These are phyloP conservation scores for Aviceda subcristata DNA, from an alignment of 2,113 vertebrate species.

Conservation along the genomic window DNA sequence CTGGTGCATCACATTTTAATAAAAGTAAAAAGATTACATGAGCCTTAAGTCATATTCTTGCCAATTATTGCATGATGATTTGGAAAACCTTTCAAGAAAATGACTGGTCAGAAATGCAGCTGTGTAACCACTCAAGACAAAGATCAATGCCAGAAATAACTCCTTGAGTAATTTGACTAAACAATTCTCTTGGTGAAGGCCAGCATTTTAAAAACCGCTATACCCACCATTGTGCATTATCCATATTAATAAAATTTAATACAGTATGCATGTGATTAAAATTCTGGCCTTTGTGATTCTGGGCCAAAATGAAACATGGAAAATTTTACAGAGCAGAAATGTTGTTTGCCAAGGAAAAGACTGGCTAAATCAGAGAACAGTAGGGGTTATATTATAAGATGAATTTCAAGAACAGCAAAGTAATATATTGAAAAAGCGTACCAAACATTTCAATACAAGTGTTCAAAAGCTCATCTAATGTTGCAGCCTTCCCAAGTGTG, in stretches of 20 bases:
- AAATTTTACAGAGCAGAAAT: slow-evolving; percentile 28
- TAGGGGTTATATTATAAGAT: background rate
- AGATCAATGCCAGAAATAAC: slow-evolving; percentile 24
- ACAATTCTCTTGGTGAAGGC: background rate
- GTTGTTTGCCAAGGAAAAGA: slow-evolving; percentile 15
- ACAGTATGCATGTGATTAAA: background rate
- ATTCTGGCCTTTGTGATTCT: background rate
- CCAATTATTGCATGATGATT: background rate
- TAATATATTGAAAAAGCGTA: slow-evolving; percentile 58
- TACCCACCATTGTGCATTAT: background rate
- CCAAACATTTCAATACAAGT: slow-evolving; percentile 91
- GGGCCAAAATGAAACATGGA: slow-evolving; percentile 17
- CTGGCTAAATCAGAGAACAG: background rate
- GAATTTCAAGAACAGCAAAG: background rate
- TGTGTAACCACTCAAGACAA: slow-evolving; percentile 29
- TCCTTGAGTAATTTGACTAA: background rate
- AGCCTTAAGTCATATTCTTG: background rate
- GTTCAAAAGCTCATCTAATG: slow-evolving; percentile 85
- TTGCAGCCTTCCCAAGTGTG: slow-evolving; percentile 88
- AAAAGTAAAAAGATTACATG: background rate
- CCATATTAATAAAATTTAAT: background rate
- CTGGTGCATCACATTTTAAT: slow-evolving; percentile 3
- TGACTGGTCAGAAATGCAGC: slow-evolving; percentile 19
- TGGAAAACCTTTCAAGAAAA: background rate
- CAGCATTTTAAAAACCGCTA: background rate